phyloP scores from a whole-genome alignment of 2,888 invertebrate species.

The Azorinus chamasolen region DNA sequence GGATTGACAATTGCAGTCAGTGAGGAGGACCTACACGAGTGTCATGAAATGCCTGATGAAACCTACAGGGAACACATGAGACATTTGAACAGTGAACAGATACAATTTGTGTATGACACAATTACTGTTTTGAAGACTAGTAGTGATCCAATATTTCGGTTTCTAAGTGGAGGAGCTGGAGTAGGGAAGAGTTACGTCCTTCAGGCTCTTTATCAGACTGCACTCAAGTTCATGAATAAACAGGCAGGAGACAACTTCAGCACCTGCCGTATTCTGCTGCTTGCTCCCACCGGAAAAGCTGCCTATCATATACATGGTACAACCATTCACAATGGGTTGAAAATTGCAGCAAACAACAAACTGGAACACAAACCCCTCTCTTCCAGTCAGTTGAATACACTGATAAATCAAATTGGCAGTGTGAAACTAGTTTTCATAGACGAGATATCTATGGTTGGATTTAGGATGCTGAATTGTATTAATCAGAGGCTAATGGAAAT shows the following conservation, averaged over 20 bases:
- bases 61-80: slow-evolving; percentile 54
- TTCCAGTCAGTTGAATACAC: slow-evolving; percentile 19
- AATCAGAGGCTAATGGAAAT: slow-evolving; percentile 45
- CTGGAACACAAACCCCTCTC: slow-evolving; percentile 32
- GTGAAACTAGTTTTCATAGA: slow-evolving; percentile 57
- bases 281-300: slow-evolving; percentile 68
- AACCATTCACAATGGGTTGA: too few species aligned
- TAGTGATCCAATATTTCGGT: slow-evolving; percentile 47
- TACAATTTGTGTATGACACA: slow-evolving; percentile 53
- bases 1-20: not conserved
- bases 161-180: slow-evolving; percentile 64
- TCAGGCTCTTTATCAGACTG: slow-evolving; percentile 61
- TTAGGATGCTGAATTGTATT: too few species aligned
- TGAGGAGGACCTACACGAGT: not conserved
- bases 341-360: slow-evolving; percentile 33
- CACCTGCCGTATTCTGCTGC: slow-evolving; percentile 30
- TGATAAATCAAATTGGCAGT: slow-evolving; percentile 28
- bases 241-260: slow-evolving; percentile 45
- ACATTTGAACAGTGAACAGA: slow-evolving; percentile 53
- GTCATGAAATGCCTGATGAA: slow-evolving; percentile 51
- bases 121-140: slow-evolving; percentile 51
- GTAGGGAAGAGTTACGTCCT: slow-evolving; percentile 63
- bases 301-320: slow-evolving; percentile 43
- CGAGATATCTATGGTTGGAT: too few species aligned
- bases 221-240: slow-evolving; percentile 50